Evolutionary conservation across 2,888 invertebrate genomes (phyloP), one percentile per base, ranked within the genome.

Genomic region (Calliopum simillimum): DNA sequence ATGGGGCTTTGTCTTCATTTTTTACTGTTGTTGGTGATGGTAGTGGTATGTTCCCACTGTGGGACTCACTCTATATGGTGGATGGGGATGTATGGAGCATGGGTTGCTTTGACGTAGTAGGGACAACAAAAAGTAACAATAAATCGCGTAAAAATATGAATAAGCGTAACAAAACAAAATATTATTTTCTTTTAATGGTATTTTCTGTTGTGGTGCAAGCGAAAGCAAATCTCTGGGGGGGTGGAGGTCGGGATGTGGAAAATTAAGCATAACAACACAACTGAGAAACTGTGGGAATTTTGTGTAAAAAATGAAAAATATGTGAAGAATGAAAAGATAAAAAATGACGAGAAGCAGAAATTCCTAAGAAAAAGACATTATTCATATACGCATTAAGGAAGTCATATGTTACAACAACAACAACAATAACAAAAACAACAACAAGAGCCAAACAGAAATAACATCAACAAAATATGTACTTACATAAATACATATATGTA

Each of bases 401-500:
- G 65, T 55, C 65, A 55, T 55, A 65, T 65, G 65, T 53, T 44
- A 65, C 44, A 67, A 56, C 56, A 55, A 55, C 55, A 56, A 43
- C 41, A 46, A 23, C 47, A 62, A n/a, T 14, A 62, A 19, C 13
- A 55, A 21, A 23, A n/a, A 55, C 11, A 55, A 55, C 14, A 23
- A 49, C 49, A 63, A 8, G 8, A 33, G 33, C 33, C 5, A 33
- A 8, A 33, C 3, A 25, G 8, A 14, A 14, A 62, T 33, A 63
- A 14, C 46, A 1, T 23, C 33, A 33, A 25, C 58, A n/a, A 33
- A 23, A 49, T 21, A 63, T 33, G 61, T 14, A 33, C 44, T 21
- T 46, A 46, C 61, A 63, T 25, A 63, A 21, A 47, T 23, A n/a
- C n/a, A n/a, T n/a, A n/a, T n/a, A 63, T 25, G 46, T 1, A 46